Evolutionary conservation across 2,888 invertebrate genomes (phyloP).

Genomic region (Drosophila multiciliata): DNA sequence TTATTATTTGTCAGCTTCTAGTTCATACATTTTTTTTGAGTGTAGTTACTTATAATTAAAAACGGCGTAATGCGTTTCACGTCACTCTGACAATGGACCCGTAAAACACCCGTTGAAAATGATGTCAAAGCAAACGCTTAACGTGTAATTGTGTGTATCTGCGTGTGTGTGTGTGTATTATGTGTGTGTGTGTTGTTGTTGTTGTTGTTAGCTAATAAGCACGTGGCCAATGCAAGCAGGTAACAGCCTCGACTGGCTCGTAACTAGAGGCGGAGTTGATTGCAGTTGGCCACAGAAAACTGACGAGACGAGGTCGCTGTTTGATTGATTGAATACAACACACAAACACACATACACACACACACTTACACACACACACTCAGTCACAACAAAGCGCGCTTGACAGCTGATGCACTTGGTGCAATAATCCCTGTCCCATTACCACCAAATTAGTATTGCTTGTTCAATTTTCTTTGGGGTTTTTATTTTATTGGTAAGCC

Average conservation of each 20-base stretch:
- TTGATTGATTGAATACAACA: constrained; percentile 69
- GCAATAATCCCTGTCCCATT: constrained; percentile 1
- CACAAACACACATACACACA: background rate
- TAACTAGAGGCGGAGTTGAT: background rate
- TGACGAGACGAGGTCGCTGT: constrained; percentile 43
- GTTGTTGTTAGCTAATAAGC: constrained; percentile 41
- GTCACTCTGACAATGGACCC: constrained; percentile 45
- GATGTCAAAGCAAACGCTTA: constrained; percentile 13
- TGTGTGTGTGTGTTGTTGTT: constrained; percentile 10
- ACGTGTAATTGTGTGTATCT: constrained; percentile 9
- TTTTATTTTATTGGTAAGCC: background rate
- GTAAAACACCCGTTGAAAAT: constrained; percentile 2
- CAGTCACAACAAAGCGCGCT: constrained; percentile 10
- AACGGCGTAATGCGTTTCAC: constrained; percentile 35
- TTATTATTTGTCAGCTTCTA: background rate
- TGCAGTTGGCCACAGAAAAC: constrained; percentile 35
- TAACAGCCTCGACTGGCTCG: constrained; percentile 48
- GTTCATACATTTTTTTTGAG: background rate
- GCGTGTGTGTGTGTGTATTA: constrained; percentile 2
- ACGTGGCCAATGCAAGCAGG: constrained; percentile 54
- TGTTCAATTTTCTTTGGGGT: constrained; percentile 28
- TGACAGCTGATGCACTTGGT: constrained; percentile 53
- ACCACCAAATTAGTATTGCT: constrained; percentile 57
- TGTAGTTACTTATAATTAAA: constrained; percentile 28
- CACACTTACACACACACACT: background rate